Conservation (phyloP, 1,140 invertebrate genomes). For the Anadara kagoshimensis region DNA sequence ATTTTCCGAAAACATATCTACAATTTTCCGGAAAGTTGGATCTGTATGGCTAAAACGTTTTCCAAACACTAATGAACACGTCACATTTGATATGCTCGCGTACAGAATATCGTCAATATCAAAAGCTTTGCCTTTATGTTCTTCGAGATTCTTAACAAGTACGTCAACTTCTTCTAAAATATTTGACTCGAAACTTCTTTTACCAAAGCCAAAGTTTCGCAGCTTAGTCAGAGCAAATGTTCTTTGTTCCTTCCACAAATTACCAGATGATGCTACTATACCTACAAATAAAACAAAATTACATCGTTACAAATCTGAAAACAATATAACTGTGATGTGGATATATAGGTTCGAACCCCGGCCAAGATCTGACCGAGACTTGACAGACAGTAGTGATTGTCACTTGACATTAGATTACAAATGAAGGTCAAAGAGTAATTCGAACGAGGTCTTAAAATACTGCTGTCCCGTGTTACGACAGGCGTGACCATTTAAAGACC, state of each 20-base stretch:
- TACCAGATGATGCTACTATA: conserved; percentile 79
- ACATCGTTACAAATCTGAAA: too few relatives aligned
- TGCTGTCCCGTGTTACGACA: too few relatives aligned
- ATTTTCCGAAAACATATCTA: conserved; percentile 8
- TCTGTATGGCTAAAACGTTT: conserved; percentile 82
- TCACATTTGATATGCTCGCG: conserved; percentile 91
- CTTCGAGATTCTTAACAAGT: conserved; percentile 30
- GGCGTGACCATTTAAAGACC: too few relatives aligned
- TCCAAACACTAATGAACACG: conserved; percentile 92
- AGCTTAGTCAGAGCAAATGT: conserved; percentile 83
- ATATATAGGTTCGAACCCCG: too few relatives aligned
- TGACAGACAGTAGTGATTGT: too few relatives aligned
- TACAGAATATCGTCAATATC: conserved; percentile 4
- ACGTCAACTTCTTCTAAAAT: conserved; percentile 76
- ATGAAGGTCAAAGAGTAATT: too few relatives aligned
- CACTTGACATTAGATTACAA: too few relatives aligned
- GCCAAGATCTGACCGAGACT: too few relatives aligned
- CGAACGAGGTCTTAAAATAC: too few relatives aligned
- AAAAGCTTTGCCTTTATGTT: conserved; percentile 1
- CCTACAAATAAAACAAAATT: conserved; percentile 29
- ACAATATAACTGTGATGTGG: too few relatives aligned
- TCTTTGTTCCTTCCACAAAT: conserved; percentile 87
- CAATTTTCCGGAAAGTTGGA: conserved; percentile 24
- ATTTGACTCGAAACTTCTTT: conserved; percentile 81
- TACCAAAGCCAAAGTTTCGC: conserved; percentile 85